Conservation (phyloP, 2,797 vertebrate genomes). For the Periparus ater region DNA sequence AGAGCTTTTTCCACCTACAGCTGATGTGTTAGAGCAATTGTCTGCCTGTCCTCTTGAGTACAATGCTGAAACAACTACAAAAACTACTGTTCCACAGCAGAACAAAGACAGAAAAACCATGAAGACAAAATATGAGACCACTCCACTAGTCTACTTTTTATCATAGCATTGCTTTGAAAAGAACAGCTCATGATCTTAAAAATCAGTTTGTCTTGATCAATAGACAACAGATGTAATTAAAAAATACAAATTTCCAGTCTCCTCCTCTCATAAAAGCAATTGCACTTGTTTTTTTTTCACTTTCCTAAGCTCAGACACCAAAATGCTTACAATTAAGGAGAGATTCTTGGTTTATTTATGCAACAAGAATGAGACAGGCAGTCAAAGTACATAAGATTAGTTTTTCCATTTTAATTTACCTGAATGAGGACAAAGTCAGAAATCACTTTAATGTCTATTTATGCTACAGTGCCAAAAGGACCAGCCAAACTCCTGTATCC, state of each 20-base stretch:
- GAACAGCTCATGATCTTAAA: not conserved
- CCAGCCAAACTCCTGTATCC: not conserved
- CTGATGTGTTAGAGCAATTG: constrained; percentile 49
- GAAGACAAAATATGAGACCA: constrained; percentile 24
- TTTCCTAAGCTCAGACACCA: not conserved
- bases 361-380: not conserved
- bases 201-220: not conserved
- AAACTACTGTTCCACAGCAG: constrained; percentile 16
- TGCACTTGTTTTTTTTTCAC: not conserved
- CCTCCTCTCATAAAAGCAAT: not conserved
- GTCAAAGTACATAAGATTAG: not conserved
- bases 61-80: constrained; percentile 51
- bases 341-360: not conserved
- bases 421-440: not conserved
- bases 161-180: constrained; percentile 15
- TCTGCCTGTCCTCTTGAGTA: constrained; percentile 28
- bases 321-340: not conserved
- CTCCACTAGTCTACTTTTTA: constrained; percentile 18
- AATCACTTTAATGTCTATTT: not conserved
- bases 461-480: not conserved
- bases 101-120: constrained; percentile 42
- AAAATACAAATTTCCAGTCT: constrained; percentile 31
- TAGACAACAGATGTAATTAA: constrained; percentile 12
- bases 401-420: not conserved
- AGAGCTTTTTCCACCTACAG: constrained; percentile 45